Evolutionary conservation across 2,888 invertebrate genomes (phyloP).

Genomic region (Drosophila recens): DNA sequence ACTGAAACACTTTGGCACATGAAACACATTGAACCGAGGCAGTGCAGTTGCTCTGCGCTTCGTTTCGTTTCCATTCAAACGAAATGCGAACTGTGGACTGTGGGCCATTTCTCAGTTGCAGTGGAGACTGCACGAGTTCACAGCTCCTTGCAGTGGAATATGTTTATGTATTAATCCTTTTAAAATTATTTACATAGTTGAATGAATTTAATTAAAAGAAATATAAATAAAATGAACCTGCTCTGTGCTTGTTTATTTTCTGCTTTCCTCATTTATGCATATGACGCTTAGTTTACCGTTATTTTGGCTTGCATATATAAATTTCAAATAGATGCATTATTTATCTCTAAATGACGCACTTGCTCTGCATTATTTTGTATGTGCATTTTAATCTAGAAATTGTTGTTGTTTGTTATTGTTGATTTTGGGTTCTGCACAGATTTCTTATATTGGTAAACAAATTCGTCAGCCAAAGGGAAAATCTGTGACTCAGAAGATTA

Average conservation of each 20-base stretch:
- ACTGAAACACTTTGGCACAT: conserved; percentile 15
- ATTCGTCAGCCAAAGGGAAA: conserved; percentile 30
- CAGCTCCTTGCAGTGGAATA: conserved; percentile 24
- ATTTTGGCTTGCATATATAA: neutral
- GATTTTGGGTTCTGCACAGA: neutral
- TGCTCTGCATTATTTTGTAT: conserved; percentile 35
- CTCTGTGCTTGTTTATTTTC: neutral
- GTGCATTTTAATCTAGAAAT: conserved; percentile 24
- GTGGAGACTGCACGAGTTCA: conserved; percentile 15
- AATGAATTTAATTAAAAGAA: neutral
- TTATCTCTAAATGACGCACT: conserved; percentile 52
- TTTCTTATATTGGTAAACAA: conserved; percentile 39
- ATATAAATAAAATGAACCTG: neutral
- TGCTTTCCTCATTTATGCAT: neutral
- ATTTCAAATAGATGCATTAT: conserved; percentile 27
- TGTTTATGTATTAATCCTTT: neutral
- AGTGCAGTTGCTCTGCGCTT: conserved; percentile 3
- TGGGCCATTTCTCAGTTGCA: conserved; percentile 40
- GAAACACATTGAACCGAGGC: conserved; percentile 21
- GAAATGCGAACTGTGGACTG: conserved; percentile 37
- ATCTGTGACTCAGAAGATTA: conserved; percentile 42
- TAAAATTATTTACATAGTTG: neutral
- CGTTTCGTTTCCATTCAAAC: conserved; percentile 44
- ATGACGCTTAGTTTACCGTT: neutral
- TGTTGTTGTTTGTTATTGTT: conserved; percentile 9